Conservation (phyloP, 2,113 vertebrate genomes). For the Pycnonotus jocosus region DNA sequence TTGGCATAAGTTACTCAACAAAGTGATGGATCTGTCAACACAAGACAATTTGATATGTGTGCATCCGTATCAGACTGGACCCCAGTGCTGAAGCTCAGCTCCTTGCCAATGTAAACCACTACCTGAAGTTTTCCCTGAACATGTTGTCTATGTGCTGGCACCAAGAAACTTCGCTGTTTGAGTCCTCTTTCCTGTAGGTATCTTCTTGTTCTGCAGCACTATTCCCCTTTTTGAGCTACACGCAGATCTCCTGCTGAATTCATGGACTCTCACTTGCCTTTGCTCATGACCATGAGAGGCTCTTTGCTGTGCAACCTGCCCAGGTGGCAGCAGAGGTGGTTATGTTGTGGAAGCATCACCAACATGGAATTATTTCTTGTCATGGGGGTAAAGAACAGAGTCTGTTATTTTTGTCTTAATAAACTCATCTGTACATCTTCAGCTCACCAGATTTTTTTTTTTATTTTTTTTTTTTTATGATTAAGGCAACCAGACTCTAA, state of each 20-base stretch:
- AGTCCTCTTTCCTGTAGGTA: neutral
- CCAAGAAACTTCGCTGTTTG: fast-evolving
- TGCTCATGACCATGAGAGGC: fast-evolving
- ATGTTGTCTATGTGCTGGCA: neutral
- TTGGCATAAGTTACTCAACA: neutral
- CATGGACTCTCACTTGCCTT: neutral
- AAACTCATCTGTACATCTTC: slow-evolving; percentile 17
- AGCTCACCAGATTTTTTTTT: neutral
- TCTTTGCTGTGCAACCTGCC: neutral
- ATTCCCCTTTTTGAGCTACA: neutral
- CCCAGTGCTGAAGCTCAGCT: neutral
- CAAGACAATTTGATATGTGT: neutral
- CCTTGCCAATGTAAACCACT: neutral
- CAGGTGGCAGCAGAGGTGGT: neutral
- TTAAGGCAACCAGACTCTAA: neutral
- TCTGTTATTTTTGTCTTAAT: slow-evolving; percentile 1
- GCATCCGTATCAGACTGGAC: neutral
- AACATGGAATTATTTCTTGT: neutral
- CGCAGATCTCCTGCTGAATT: neutral
- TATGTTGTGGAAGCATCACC: neutral
- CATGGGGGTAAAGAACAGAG: neutral
- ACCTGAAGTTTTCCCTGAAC: neutral
- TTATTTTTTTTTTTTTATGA: slow-evolving; percentile 12
- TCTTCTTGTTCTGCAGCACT: neutral
- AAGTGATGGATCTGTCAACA: neutral